Percentiles rank a stretch among this genome's conserved stretches.
Conservation (phyloP, 2,888 invertebrate genomes). For the Leptinotarsa tumamoca region DNA sequence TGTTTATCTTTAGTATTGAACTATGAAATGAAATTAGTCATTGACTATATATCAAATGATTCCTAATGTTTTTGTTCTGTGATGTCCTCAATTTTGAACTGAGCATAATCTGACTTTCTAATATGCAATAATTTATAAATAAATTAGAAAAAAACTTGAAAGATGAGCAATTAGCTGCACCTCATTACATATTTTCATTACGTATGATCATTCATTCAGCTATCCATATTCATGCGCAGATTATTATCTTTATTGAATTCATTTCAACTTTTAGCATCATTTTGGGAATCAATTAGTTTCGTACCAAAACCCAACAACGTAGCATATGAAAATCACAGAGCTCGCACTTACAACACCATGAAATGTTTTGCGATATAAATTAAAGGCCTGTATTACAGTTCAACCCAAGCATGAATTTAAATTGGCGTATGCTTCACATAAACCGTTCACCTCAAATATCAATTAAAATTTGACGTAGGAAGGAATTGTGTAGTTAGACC, state of each 20-base stretch:
- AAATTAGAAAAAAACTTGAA: background rate
- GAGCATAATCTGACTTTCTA: too few species aligned
- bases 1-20: too few species aligned
- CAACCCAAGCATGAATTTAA: constrained; percentile 12
- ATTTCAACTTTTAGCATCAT: constrained; percentile 5
- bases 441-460: constrained; percentile 5
- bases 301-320: constrained; percentile 21
- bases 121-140: background rate
- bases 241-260: background rate
- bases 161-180: background rate
- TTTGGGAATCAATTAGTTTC: constrained; percentile 25
- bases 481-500: background rate
- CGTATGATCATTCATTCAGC: background rate
- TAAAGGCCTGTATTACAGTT: constrained; percentile 10
- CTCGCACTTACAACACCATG: constrained; percentile 9
- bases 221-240: background rate
- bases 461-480: constrained; percentile 5
- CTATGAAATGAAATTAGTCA: too few species aligned
- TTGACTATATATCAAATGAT: too few species aligned
- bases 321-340: constrained; percentile 15
- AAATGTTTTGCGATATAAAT: constrained; percentile 19
- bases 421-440: background rate
- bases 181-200: background rate
- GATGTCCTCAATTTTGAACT: too few species aligned
- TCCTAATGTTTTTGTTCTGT: too few species aligned